phyloP scores from a whole-genome alignment of 2,888 invertebrate genomes.

The Drosophila mimica region DNA sequence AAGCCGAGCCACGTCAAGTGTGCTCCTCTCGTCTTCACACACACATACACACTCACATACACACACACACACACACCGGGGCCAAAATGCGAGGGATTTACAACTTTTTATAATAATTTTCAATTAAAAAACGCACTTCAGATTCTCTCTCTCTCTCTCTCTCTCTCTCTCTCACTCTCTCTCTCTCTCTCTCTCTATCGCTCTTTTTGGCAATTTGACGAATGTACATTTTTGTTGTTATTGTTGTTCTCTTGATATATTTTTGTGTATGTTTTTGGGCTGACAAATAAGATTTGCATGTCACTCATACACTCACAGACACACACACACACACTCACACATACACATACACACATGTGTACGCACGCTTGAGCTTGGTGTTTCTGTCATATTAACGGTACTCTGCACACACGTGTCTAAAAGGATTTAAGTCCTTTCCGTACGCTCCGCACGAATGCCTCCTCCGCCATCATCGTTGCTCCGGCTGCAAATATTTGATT shows the following conservation, averaged over 20 bases:
- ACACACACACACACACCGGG: background rate
- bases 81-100: constrained; percentile 70
- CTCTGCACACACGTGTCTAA: constrained; percentile 81
- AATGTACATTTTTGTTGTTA: constrained; percentile 33
- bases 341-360: background rate
- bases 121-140: constrained; percentile 78
- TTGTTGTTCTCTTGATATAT: constrained; percentile 9
- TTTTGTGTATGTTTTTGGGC: constrained; percentile 45
- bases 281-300: constrained; percentile 77
- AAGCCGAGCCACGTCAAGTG: constrained; percentile 52
- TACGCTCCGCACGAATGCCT: constrained; percentile 66
- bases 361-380: constrained; percentile 73
- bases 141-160: background rate
- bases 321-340: constrained; percentile 19
- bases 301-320: constrained; percentile 57
- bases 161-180: background rate
- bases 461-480: constrained; percentile 30
- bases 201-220: constrained; percentile 1
- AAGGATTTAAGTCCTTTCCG: constrained; percentile 75
- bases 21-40: background rate
- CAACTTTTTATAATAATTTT: constrained; percentile 80
- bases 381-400: constrained; percentile 80
- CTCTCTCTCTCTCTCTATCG: background rate
- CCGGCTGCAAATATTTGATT: constrained; percentile 78
- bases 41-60: background rate